These are phyloP conservation scores for Rostratula benghalensis DNA, from an alignment of 2,113 vertebrate genomes.

Conservation along the genomic window DNA sequence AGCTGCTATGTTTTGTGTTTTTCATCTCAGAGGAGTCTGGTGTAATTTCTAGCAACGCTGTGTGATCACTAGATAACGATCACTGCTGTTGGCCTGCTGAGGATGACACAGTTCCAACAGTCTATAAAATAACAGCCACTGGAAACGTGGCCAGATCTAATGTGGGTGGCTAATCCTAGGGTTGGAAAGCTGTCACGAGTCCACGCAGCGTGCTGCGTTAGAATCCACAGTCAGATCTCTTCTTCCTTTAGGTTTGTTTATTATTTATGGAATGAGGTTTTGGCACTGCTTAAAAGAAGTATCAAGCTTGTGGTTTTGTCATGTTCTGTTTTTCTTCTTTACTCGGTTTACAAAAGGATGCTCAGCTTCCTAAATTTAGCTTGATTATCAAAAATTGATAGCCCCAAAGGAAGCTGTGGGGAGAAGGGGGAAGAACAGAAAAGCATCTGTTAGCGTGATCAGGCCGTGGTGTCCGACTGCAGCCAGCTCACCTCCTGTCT, in stretches of 20 bases:
- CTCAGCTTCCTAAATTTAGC: conserved; percentile 44
- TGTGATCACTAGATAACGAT: conserved; percentile 1
- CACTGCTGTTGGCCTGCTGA: not conserved
- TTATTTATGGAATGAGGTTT: conserved; percentile 47
- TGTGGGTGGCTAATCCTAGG: conserved; percentile 45
- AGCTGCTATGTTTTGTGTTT: not conserved
- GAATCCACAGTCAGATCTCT: not conserved
- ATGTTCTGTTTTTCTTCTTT: conserved; percentile 34
- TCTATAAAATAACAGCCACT: conserved; percentile 10
- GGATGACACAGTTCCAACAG: conserved; percentile 26
- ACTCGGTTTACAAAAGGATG: conserved; percentile 24
- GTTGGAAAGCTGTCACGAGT: conserved; percentile 33
- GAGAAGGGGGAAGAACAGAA: not conserved
- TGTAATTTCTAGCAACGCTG: not conserved
- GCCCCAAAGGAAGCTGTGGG: not conserved
- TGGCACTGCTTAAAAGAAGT: conserved; percentile 55
- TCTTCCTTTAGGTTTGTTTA: conserved; percentile 41
- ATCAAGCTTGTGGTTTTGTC: conserved; percentile 39
- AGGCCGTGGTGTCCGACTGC: not conserved
- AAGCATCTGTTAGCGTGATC: not conserved
- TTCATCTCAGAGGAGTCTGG: not conserved
- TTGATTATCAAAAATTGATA: conserved; percentile 55
- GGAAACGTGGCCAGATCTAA: conserved; percentile 22
- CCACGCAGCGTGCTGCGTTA: not conserved
- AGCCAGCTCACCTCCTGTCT: not conserved